Evolutionary conservation across 2,113 vertebrate species (phyloP), one percentile per base, ranked within the genome.

Genomic region (Tringa solitaria): DNA sequence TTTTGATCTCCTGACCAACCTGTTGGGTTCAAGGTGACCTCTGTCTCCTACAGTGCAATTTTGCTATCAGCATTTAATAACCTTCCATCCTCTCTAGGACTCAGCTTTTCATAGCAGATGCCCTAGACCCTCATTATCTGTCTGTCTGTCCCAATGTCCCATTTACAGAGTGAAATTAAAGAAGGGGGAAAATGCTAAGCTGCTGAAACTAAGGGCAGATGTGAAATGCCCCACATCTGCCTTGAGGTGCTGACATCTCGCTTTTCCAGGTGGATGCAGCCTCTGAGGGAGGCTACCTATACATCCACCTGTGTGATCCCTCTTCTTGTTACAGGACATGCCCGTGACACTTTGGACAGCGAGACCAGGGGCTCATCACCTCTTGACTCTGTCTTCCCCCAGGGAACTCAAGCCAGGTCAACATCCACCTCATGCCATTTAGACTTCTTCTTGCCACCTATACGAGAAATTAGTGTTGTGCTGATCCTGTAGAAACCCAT

Each of bases 271-370:
- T 51, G 89, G 54, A 28, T 9, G 33, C 35, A 67, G 46, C 6
- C 53, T 83, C 39, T 46, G 68, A 60, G 35, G 39, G 18, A 68
- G 18, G 12, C 35, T 92, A 28, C 37, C 60, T 37, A 10, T 30
- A 51, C 14, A 5, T 23, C 54, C 13, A 16, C 14, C 12, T 32
- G 9, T 5, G 8, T 41, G 68, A 8, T 59, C 18, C 26, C 27
- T 72, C 18, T 37, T 90, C 54, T 46, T 51, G 8, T 33, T 20
- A 23, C 1, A 11, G 23, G 32, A 37, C 20, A 14, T 28, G 2
- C 27, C 24, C 0, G 0, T 65, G n/a, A 4, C 6, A 3, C n/a
- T 77, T 37, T 8, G 12, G 59, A 37, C 19, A 24, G 33, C 0
- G 4, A 33, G 48, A 65, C 7, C 1, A 7, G 43, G 53, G 28